Percentiles rank a stretch among this genome's conserved stretches.
Conservation (phyloP, 2,888 invertebrate species). For the Aleiodes leptofemur region DNA sequence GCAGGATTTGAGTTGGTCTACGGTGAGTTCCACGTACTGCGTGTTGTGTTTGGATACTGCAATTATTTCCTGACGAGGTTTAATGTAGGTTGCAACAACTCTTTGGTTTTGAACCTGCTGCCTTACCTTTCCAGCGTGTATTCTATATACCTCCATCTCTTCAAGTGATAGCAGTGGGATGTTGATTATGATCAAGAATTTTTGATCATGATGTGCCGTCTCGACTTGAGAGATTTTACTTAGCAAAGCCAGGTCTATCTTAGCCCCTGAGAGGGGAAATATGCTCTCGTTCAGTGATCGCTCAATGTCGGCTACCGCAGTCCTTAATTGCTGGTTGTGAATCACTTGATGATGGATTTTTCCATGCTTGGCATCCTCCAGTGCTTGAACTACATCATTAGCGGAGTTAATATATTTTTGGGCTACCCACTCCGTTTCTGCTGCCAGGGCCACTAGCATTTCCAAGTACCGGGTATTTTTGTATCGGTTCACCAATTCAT, state of each 20-base stretch:
- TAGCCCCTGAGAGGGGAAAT: not conserved
- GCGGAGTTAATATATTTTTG: not conserved
- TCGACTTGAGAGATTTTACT: not conserved
- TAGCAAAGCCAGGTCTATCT: not conserved
- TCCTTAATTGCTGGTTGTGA: not conserved
- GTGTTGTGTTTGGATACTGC: not conserved
- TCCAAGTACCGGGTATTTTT: not conserved
- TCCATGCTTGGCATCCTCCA: constrained; percentile 7
- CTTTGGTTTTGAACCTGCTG: not conserved
- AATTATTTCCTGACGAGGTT: not conserved
- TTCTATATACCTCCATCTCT: not conserved
- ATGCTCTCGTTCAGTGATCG: not conserved
- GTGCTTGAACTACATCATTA: not conserved
- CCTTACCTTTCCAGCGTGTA: not conserved
- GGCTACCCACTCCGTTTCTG: not conserved
- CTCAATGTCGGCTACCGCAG: not conserved
- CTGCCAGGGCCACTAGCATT: not conserved
- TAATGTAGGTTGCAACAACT: not conserved
- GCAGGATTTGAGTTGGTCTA: not conserved
- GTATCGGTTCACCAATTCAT: not conserved
- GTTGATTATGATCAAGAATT: not conserved
- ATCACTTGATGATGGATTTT: not conserved
- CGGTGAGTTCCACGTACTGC: not conserved
- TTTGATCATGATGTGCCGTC: not conserved
- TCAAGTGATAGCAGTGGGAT: not conserved